phyloP scores from a whole-genome alignment of 2,797 vertebrate genomes.

The Rhinoraja longicauda region DNA sequence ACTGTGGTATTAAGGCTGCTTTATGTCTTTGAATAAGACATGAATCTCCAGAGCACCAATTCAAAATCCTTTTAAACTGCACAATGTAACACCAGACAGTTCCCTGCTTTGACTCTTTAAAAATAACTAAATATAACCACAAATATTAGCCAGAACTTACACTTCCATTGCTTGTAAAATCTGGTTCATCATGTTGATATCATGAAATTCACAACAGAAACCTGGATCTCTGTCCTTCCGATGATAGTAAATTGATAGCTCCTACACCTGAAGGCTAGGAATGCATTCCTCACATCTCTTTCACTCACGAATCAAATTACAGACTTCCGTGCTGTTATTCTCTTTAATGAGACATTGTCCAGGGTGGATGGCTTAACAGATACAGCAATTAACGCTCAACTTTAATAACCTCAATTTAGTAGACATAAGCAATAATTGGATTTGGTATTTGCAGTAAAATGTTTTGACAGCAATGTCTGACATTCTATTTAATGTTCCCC shows the following conservation, averaged over 20 bases:
- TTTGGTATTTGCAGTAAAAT: neutral
- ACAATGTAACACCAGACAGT: no score
- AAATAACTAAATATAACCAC: neutral
- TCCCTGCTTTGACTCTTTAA: neutral
- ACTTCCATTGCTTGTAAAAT: neutral
- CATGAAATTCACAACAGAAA: neutral
- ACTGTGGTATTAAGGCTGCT: neutral
- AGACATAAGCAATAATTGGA: neutral
- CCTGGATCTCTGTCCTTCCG: neutral
- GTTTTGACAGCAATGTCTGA: neutral
- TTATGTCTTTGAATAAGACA: neutral
- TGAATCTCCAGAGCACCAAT: neutral
- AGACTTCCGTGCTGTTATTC: neutral
- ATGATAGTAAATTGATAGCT: neutral
- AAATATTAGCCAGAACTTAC: neutral
- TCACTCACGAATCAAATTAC: neutral
- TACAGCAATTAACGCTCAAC: neutral
- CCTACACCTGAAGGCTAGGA: neutral
- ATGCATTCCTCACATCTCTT: neutral
- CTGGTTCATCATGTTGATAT: neutral
- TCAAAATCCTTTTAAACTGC: neutral
- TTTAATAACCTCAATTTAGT: neutral
- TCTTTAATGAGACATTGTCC: neutral
- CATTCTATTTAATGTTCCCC: neutral
- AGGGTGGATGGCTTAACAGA: neutral